A percentile compares a stretch with the other conserved stretches of the same genome.
Conservation (phyloP, 2,797 vertebrate genomes). For the Lacerta bilineata region DNA sequence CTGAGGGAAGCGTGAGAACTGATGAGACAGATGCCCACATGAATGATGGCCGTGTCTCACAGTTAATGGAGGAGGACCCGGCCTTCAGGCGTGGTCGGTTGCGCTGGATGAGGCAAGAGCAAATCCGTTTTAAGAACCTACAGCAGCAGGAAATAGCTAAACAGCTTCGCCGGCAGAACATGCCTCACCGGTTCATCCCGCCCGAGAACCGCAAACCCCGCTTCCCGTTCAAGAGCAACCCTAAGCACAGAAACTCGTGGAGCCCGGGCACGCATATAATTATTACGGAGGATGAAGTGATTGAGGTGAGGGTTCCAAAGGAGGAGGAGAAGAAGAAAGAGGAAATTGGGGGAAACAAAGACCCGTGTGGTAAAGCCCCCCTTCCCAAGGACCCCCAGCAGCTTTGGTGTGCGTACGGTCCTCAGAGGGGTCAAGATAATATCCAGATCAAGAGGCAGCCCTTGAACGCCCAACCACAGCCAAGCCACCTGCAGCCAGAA, state of each 20-base stretch:
- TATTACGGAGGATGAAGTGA: conserved; percentile 94
- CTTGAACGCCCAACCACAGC: conserved; percentile 75
- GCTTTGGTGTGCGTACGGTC: conserved; percentile 76
- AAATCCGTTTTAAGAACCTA: conserved; percentile 92
- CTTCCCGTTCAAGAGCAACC: conserved; percentile 98
- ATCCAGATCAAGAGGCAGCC: conserved; percentile 87
- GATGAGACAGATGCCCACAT: conserved; percentile 68
- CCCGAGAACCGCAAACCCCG: conserved; percentile 97
- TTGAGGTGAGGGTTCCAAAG: conserved; percentile 95
- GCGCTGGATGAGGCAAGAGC: conserved; percentile 96
- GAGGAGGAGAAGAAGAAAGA: conserved; percentile 85
- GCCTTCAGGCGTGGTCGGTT: conserved; percentile 87
- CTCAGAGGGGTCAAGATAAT: conserved; percentile 82
- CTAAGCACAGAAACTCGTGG: conserved; percentile 97
- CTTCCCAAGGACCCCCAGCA: conserved; percentile 79
- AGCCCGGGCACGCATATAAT: conserved; percentile 98
- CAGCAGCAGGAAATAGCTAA: conserved; percentile 97
- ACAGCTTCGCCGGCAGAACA: conserved; percentile 92
- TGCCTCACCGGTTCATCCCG: conserved; percentile 96
- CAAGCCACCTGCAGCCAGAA: conserved; percentile 68
- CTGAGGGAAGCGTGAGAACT: conserved; percentile 62
- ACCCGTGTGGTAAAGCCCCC: conserved; percentile 73
- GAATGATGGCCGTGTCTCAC: conserved; percentile 82
- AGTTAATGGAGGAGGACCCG: conserved; percentile 84
- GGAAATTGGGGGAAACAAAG: conserved; percentile 81